Percentiles rank a stretch among this genome's conserved stretches.
phyloP scores from a whole-genome alignment of 1,140 invertebrate species.

The Rhizoglyphus robini region DNA sequence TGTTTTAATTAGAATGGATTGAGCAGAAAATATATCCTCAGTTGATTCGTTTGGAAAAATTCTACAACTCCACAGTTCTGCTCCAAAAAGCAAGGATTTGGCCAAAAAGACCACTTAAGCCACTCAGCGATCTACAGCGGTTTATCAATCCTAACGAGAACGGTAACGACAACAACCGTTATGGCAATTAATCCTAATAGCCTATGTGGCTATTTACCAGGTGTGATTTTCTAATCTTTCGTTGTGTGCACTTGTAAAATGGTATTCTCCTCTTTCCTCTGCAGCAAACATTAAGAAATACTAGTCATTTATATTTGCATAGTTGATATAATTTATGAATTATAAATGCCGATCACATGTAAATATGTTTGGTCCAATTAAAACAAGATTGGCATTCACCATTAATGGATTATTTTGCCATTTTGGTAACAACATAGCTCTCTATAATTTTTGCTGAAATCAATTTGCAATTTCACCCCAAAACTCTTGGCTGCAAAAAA shows the following conservation, averaged over 20 bases:
- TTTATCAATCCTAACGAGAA: conserved; percentile 23
- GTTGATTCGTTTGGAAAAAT: conserved; percentile 39
- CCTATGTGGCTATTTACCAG: too few species aligned
- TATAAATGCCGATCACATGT: too few species aligned
- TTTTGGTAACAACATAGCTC: conserved; percentile 39
- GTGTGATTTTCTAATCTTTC: too few species aligned
- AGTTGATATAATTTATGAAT: too few species aligned
- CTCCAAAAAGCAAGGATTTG: conserved; percentile 41
- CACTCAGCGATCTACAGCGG: conserved; percentile 27
- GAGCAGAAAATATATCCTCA: conserved; percentile 48
- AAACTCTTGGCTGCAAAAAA: conserved; percentile 52
- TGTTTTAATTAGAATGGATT: conserved; percentile 46
- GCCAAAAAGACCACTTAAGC: conserved; percentile 42
- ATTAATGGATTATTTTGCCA: conserved; percentile 19
- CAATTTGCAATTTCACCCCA: conserved; percentile 36
- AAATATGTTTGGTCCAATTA: too few species aligned
- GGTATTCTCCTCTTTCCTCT: too few species aligned
- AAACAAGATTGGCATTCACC: too few species aligned
- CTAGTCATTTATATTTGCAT: too few species aligned
- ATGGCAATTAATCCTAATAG: too few species aligned
- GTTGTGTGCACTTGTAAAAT: too few species aligned
- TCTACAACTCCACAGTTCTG: conserved; percentile 38
- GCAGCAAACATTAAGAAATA: too few species aligned
- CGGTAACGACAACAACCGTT: too few species aligned
- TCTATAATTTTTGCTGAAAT: conserved; percentile 40